Evolutionary conservation across 2,888 invertebrate species (phyloP), one percentile per base, ranked within the genome.

Genomic region (Aquatica leii): DNA sequence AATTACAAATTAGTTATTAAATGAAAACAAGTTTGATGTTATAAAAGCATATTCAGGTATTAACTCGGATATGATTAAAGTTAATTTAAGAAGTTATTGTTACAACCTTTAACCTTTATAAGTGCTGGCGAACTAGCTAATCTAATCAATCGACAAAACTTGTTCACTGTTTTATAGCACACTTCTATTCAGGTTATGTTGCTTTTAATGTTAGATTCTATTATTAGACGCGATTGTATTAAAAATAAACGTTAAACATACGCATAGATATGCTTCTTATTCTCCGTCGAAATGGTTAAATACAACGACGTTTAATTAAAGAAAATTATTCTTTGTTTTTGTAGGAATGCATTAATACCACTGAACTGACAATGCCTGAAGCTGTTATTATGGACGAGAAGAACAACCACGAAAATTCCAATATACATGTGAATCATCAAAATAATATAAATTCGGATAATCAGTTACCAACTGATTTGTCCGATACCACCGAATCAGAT

Each of bases 401-500:
- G 49, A 65, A 60, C 12, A 67, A 68, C 17, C 48, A 40, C 14
- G 68, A 66, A 4, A 54, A 18, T 54, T 51, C 40, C 11, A 54
- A 31, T 41, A 57, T 21, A 8, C 41, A 51, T 20, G 37, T 43
- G 49, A 49, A 55, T 59, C 55, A 21, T 43, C 55, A 43, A 56
- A 55, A 24, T 37, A 50, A 51, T 46, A 24, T 50, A 21, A 59
- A 55, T n/a, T 62, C 68, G 6, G 72, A 73, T 60, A 68, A 54
- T 17, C 71, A 77, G 20, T 80, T 86, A 71, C 90, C 90, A 52
- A 92, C 92, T 0, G 93, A 94, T 82, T 86, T 90, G 81, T 93
- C 92, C 5, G 92, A 93, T 82, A 88, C 90, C 20, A 90, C 90
- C 64, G 93, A 93, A 81, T 93, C 92, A 61, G 93, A 93, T 69